Percentiles rank a stretch among this genome's conserved stretches.
Evolutionary conservation across 1,140 invertebrate genomes (phyloP).

Genomic region (Sesamia nonagrioides): DNA sequence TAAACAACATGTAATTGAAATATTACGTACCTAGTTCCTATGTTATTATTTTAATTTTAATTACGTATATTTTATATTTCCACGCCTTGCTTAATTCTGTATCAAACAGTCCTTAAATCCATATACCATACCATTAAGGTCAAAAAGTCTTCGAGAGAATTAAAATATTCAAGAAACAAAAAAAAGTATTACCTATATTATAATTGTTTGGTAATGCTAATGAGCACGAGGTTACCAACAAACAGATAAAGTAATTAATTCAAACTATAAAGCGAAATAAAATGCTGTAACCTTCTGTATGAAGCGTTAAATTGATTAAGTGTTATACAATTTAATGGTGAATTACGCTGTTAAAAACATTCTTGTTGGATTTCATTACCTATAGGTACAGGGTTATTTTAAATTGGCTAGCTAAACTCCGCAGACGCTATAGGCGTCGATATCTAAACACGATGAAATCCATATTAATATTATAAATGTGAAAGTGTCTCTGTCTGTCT

Average conservation of each 20-base stretch:
- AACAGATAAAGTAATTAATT: background rate
- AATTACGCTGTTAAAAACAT: background rate
- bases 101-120: background rate
- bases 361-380: too few relatives aligned
- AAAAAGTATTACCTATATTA: background rate
- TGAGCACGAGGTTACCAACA: conserved; percentile 16
- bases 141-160: background rate
- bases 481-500: too few relatives aligned
- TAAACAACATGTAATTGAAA: too few relatives aligned
- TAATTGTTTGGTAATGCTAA: conserved; percentile 12
- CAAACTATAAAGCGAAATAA: conserved; percentile 10
- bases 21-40: too few relatives aligned
- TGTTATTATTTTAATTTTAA: too few relatives aligned
- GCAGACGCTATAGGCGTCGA: too few relatives aligned
- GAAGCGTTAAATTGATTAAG: conserved; percentile 1
- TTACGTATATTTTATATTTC: too few relatives aligned
- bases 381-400: too few relatives aligned
- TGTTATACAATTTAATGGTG: background rate
- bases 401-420: too few relatives aligned
- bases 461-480: too few relatives aligned
- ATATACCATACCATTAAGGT: background rate
- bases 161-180: conserved; percentile 20
- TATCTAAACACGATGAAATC: too few relatives aligned
- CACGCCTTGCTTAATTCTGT: background rate
- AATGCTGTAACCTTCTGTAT: conserved; percentile 2